These are phyloP conservation scores for Poeciliopsis turneri DNA, from an alignment of 2,797 vertebrate genomes.

Conservation along the genomic window DNA sequence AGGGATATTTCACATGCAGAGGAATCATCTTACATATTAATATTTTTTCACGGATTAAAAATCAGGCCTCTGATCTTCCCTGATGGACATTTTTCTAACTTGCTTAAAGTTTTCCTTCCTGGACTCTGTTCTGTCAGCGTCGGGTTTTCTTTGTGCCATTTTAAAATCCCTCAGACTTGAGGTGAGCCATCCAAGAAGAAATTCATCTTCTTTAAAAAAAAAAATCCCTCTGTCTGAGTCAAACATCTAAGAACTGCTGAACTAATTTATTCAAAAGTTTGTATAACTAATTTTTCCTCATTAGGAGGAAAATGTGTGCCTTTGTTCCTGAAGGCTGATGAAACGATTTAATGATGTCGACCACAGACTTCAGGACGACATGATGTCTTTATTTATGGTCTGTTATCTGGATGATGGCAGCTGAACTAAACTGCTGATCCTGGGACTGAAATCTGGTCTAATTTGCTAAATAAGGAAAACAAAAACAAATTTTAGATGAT, in stretches of 20 bases:
- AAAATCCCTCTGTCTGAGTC: conserved; percentile 77
- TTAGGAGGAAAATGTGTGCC: conserved; percentile 46
- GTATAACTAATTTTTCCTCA: neutral
- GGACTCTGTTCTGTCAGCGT: neutral
- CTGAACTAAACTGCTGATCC: neutral
- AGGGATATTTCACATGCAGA: too few species aligned
- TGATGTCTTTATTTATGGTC: neutral
- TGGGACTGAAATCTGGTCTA: neutral
- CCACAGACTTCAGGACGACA: neutral
- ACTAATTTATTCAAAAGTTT: conserved; percentile 61
- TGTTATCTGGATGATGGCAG: neutral
- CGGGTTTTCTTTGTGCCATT: conserved; percentile 17
- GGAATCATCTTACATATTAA: neutral
- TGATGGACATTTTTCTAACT: neutral
- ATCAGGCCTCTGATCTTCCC: neutral
- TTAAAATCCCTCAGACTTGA: conserved; percentile 36
- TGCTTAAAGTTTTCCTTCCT: neutral
- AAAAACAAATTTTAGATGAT: neutral
- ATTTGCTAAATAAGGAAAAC: neutral
- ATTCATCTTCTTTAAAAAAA: conserved; percentile 3
- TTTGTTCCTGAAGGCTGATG: conserved; percentile 87
- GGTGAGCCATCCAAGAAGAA: conserved; percentile 22
- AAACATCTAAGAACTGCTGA: conserved; percentile 59
- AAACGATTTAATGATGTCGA: neutral
- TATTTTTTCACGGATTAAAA: neutral